A percentile compares a stretch with the other conserved stretches of the same genome.
These are phyloP conservation scores for Plectrocnemia conspersa DNA, from an alignment of 1,140 invertebrate genomes.

Conservation along the genomic window DNA sequence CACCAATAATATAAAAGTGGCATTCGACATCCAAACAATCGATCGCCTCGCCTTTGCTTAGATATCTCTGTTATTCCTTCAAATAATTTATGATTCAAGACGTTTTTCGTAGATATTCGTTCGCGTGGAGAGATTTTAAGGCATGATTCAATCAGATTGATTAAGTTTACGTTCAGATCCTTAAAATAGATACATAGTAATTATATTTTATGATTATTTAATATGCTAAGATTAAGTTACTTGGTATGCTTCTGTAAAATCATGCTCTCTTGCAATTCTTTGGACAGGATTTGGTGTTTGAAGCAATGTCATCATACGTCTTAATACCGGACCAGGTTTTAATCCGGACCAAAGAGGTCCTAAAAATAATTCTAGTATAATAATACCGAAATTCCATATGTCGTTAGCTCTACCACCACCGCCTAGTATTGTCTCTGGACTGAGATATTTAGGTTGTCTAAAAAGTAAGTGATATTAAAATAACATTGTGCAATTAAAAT, in stretches of 20 bases:
- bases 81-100: slow-evolving; percentile 54
- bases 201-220: slow-evolving; percentile 6
- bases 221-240: slow-evolving; percentile 41
- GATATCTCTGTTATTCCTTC: slow-evolving; percentile 37
- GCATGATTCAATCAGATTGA: slow-evolving; percentile 63
- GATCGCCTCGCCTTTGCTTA: slow-evolving; percentile 42
- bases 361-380: slow-evolving; percentile 73
- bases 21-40: slow-evolving; percentile 59
- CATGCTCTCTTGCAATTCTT: slow-evolving; percentile 71
- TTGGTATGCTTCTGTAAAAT: slow-evolving; percentile 61
- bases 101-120: slow-evolving; percentile 58
- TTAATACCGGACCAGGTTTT: slow-evolving; percentile 66
- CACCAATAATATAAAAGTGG: slow-evolving; percentile 90
- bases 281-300: slow-evolving; percentile 65
- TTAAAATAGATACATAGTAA: slow-evolving; percentile 40
- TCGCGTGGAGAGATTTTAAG: slow-evolving; percentile 61
- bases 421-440: slow-evolving; percentile 77
- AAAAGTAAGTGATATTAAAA: slow-evolving; percentile 35
- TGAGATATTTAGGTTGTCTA: slow-evolving; percentile 72
- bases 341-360: slow-evolving; percentile 64
- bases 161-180: slow-evolving; percentile 57
- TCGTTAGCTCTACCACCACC: slow-evolving; percentile 71
- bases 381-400: slow-evolving; percentile 87
- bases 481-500: slow-evolving; percentile 15
- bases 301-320: slow-evolving; percentile 69